phyloP scores from a whole-genome alignment of 2,113 vertebrate species.

The Carassius carassius region DNA sequence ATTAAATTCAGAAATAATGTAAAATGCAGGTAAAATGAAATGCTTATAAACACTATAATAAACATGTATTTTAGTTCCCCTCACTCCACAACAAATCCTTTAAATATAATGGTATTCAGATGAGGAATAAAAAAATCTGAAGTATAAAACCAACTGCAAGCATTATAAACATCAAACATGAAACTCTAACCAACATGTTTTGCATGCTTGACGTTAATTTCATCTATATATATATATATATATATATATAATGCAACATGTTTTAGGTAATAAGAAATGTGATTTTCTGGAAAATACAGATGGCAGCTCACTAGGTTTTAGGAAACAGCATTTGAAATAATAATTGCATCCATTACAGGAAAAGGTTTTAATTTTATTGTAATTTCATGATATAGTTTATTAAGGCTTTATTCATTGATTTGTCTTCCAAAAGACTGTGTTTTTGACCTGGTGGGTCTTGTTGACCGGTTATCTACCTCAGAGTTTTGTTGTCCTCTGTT shows the following conservation, averaged over 20 bases:
- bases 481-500: constrained; percentile 92
- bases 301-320: constrained; percentile 17
- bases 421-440: constrained; percentile 87
- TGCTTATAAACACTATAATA: no score
- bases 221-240: no score
- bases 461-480: constrained; percentile 99
- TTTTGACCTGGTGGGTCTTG: constrained; percentile 91
- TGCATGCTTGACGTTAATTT: no score
- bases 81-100: no score
- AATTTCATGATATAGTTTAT: constrained; percentile 74
- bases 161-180: no score
- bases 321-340: background rate
- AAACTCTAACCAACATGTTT: no score
- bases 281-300: background rate
- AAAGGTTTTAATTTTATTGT: constrained; percentile 69
- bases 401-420: constrained; percentile 83
- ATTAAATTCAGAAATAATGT: no score
- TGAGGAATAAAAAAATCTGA: no score
- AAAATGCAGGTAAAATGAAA: no score
- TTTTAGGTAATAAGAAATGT: background rate
- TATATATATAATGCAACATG: no score
- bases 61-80: background rate
- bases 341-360: constrained; percentile 38
- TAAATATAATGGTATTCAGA: no score
- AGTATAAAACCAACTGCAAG: no score